Evolutionary conservation across 92 coral and sea anemone species (phyloP).

Genomic region (Scolanthus callimorphus): DNA sequence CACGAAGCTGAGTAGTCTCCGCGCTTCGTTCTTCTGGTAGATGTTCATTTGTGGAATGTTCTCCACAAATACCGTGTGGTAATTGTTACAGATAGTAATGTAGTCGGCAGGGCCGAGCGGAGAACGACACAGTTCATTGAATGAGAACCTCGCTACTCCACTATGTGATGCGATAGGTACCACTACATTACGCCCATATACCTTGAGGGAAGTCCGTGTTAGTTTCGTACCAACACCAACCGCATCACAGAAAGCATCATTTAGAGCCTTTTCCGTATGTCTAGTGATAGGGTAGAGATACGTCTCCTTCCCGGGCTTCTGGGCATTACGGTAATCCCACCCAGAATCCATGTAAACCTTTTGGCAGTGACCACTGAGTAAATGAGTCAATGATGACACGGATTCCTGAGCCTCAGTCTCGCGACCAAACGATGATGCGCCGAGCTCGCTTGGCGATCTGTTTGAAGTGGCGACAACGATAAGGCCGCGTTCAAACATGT

Average conservation of each 20-base stretch:
- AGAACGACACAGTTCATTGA: slow-evolving; percentile 62
- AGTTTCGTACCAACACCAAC: slow-evolving; percentile 60
- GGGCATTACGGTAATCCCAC: slow-evolving; percentile 52
- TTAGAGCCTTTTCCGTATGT: slow-evolving; percentile 45
- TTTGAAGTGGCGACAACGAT: slow-evolving; percentile 77
- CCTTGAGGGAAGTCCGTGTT: slow-evolving; percentile 56
- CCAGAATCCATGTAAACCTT: slow-evolving; percentile 56
- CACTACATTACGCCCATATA: slow-evolving; percentile 73
- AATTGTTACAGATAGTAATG: slow-evolving; percentile 66
- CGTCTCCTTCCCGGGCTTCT: slow-evolving; percentile 51
- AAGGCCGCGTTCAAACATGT: slow-evolving; percentile 57
- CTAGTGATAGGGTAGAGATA: slow-evolving; percentile 50
- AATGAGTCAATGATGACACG: slow-evolving; percentile 55
- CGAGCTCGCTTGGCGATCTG: slow-evolving; percentile 66
- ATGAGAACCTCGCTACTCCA: slow-evolving; percentile 74
- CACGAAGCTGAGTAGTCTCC: slow-evolving; percentile 67
- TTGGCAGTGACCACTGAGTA: slow-evolving; percentile 52
- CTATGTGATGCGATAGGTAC: slow-evolving; percentile 66
- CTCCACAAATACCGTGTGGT: slow-evolving; percentile 66
- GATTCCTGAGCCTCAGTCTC: slow-evolving; percentile 63
- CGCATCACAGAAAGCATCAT: slow-evolving; percentile 66
- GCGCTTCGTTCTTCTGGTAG: slow-evolving; percentile 77
- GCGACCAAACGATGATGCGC: slow-evolving; percentile 75
- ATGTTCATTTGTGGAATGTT: slow-evolving; percentile 76
- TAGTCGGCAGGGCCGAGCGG: slow-evolving; percentile 87